phyloP scores from a whole-genome alignment of 2,797 vertebrate genomes.

The Cossypha dichroa region DNA sequence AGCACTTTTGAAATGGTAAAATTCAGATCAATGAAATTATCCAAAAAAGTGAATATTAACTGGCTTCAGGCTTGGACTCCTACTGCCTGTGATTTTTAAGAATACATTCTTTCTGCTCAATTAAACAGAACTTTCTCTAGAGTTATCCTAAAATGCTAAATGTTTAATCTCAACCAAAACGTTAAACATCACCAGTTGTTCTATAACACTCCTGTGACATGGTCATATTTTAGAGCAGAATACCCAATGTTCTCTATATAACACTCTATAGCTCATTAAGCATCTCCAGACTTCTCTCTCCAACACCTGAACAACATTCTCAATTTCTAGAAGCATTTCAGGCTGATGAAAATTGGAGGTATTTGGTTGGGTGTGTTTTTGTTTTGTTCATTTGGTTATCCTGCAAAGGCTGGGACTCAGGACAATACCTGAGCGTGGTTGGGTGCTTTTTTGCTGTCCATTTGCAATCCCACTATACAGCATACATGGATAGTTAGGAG shows the following conservation, averaged over 20 bases:
- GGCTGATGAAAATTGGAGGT: neutral
- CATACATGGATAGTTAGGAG: accelerated
- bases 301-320: neutral
- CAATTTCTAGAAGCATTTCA: neutral
- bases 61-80: neutral
- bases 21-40: neutral
- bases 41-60: neutral
- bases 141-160: neutral
- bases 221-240: neutral
- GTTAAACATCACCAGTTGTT: neutral
- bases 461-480: neutral
- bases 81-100: neutral
- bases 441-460: neutral
- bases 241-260: neutral
- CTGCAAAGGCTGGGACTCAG: neutral
- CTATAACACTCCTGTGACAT: neutral
- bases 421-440: neutral
- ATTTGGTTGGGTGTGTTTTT: neutral
- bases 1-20: neutral
- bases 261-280: neutral
- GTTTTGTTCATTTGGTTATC: neutral
- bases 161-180: neutral
- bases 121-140: neutral
- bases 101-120: neutral
- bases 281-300: neutral